phyloP scores from a whole-genome alignment of 2,113 vertebrate genomes.

The Passer montanus region DNA sequence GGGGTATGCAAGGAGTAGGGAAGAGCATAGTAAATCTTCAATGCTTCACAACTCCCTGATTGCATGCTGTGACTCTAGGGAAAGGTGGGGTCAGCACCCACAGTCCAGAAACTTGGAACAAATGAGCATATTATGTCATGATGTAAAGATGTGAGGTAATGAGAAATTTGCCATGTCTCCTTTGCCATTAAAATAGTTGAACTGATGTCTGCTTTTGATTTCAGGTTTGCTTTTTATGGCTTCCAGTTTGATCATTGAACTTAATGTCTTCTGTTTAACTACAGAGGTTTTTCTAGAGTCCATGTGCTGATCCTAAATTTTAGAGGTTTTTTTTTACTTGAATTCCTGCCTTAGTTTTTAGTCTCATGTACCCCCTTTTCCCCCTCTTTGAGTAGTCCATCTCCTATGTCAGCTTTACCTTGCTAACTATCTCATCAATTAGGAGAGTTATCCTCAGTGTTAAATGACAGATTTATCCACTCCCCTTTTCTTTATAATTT shows the following conservation, averaged over 20 bases:
- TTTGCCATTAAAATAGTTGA: neutral
- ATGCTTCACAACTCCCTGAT: neutral
- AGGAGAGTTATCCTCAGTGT: neutral
- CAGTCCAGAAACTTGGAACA: neutral
- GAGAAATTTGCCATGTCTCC: neutral
- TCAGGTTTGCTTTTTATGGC: neutral
- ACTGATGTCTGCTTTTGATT: neutral
- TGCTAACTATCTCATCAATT: neutral
- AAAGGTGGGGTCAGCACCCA: neutral
- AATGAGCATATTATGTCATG: neutral
- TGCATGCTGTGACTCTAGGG: neutral
- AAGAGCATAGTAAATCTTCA: conserved; percentile 10
- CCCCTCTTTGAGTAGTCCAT: neutral
- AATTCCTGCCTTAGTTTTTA: neutral
- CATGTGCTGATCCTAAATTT: neutral
- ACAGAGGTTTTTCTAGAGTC: neutral
- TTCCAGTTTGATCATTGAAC: neutral
- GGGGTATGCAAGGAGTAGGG: neutral
- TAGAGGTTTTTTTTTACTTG: neutral
- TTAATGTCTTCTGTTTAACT: neutral
- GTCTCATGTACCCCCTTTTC: neutral
- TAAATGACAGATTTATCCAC: neutral
- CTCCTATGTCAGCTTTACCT: neutral
- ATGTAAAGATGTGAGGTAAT: neutral
- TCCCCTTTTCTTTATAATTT: neutral